These are phyloP conservation scores for Danaus chrysippus DNA, from an alignment of 2,888 invertebrate genomes.

Conservation along the genomic window DNA sequence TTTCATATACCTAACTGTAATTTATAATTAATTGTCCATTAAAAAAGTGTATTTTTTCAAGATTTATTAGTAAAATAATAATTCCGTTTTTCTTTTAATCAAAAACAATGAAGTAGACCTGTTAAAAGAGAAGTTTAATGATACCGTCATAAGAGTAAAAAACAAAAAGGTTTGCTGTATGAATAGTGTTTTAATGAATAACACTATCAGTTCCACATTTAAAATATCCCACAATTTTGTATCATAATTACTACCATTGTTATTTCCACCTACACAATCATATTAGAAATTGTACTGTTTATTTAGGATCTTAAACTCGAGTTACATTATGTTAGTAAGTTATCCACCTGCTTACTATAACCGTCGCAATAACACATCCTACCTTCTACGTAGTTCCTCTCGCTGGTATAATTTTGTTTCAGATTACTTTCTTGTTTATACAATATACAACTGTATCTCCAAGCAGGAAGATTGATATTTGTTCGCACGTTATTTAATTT, in stretches of 20 bases:
- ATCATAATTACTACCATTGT: constrained; percentile 27
- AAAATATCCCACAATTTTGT: not conserved
- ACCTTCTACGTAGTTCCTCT: constrained; percentile 43
- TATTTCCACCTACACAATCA: constrained; percentile 16
- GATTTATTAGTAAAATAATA: no score
- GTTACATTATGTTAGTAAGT: constrained; percentile 31
- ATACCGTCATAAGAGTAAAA: no score
- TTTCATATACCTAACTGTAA: no score
- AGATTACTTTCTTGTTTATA: constrained; percentile 42
- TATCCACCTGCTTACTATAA: constrained; percentile 43
- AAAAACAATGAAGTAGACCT: no score
- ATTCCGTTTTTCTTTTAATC: no score
- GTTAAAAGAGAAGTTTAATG: no score
- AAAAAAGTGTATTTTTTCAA: no score
- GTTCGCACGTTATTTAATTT: constrained; percentile 28
- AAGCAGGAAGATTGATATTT: constrained; percentile 36
- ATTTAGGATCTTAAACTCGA: constrained; percentile 25
- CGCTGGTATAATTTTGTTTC: constrained; percentile 43
- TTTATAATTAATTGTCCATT: no score
- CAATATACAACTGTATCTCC: constrained; percentile 32
- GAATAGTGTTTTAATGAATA: no score
- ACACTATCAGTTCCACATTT: no score
- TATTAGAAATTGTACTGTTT: constrained; percentile 15
- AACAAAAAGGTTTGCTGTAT: no score
- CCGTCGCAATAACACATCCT: constrained; percentile 38